Conservation (phyloP, 2,888 invertebrate species). For the Tetheella fluctuosa region DNA sequence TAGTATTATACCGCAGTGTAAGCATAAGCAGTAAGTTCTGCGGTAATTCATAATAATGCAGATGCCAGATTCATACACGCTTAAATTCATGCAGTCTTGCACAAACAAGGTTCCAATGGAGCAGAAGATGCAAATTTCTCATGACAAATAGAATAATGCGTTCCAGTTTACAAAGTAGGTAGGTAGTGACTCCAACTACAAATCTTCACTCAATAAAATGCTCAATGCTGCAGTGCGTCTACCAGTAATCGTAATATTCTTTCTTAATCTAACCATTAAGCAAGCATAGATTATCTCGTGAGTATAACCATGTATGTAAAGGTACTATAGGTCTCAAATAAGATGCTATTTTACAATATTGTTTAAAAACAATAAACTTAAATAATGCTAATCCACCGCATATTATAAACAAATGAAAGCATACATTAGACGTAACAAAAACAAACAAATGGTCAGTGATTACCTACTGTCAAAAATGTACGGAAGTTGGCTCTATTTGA, state of each 20-base stretch:
- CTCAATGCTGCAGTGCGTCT: too few relatives aligned
- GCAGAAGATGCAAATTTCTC: background rate
- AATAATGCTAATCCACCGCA: background rate
- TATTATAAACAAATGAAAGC: background rate
- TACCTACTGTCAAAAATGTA: slow-evolving; percentile 1
- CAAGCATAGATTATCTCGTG: too few relatives aligned
- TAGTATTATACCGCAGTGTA: background rate
- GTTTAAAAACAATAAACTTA: slow-evolving; percentile 8
- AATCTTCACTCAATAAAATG: too few relatives aligned
- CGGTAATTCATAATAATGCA: background rate
- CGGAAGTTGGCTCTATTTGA: background rate
- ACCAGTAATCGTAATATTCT: too few relatives aligned
- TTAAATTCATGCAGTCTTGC: background rate
- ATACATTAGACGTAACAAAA: slow-evolving; percentile 4
- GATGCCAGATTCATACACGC: background rate
- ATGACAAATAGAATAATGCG: background rate
- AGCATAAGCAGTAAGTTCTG: background rate
- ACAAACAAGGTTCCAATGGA: background rate
- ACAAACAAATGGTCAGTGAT: background rate
- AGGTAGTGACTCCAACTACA: too few relatives aligned
- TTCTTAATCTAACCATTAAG: too few relatives aligned
- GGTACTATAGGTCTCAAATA: slow-evolving; percentile 7
- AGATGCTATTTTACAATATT: background rate
- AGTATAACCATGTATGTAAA: too few relatives aligned
- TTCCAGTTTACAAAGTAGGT: too few relatives aligned